Conservation (phyloP, 2,888 invertebrate species). For the Nemapogon koenigi region DNA sequence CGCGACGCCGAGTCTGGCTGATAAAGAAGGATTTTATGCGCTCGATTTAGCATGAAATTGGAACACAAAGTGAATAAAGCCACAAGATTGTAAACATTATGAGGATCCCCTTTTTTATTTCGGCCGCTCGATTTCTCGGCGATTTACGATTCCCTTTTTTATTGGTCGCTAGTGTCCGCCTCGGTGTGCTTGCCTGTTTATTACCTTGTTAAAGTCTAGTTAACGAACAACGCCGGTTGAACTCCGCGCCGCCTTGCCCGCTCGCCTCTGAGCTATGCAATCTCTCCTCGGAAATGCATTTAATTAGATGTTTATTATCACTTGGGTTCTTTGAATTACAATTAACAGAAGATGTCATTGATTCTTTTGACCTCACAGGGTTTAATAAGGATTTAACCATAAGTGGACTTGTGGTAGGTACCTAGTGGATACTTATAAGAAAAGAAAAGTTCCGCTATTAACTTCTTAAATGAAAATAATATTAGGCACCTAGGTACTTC, state of each 20-base stretch:
- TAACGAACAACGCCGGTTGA: conserved; percentile 52
- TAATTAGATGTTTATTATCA: conserved; percentile 54
- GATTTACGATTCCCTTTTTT: conserved; percentile 59
- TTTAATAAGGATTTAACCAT: too few relatives aligned
- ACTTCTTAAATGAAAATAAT: too few relatives aligned
- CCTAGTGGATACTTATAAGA: too few relatives aligned
- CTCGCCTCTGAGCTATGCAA: too few relatives aligned
- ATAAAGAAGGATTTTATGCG: conserved; percentile 61
- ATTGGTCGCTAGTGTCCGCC: conserved; percentile 46
- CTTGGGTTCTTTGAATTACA: conserved; percentile 18
- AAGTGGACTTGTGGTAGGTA: too few relatives aligned
- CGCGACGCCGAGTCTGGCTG: conserved; percentile 55
- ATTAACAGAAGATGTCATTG: conserved; percentile 31
- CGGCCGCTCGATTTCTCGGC: conserved; percentile 49
- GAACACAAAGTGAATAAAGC: conserved; percentile 66
- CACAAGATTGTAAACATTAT: conserved; percentile 65
- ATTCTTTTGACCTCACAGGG: conserved; percentile 22
- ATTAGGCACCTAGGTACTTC: too few relatives aligned
- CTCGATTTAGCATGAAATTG: conserved; percentile 66
- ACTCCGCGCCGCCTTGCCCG: too few relatives aligned
- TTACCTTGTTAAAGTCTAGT: conserved; percentile 61
- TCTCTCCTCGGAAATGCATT: conserved; percentile 38
- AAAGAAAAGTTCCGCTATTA: too few relatives aligned
- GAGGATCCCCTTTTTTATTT: conserved; percentile 59
- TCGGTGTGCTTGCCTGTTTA: conserved; percentile 41